Percentiles rank a stretch among this genome's conserved stretches.
phyloP scores from a whole-genome alignment of 2,888 invertebrate genomes.

The Sinhomidia bicolor region DNA sequence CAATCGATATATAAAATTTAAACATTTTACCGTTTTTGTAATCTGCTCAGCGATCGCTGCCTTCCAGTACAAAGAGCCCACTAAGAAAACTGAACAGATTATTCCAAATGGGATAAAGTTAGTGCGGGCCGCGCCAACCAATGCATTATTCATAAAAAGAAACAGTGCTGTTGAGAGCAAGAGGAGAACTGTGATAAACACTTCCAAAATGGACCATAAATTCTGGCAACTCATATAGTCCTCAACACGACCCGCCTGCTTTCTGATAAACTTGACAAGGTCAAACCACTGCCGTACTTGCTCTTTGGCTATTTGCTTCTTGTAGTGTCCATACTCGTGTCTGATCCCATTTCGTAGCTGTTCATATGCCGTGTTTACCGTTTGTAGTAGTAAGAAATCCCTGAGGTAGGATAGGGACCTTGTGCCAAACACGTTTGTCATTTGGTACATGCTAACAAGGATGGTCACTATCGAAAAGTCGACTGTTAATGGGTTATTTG shows the following conservation, averaged over 20 bases:
- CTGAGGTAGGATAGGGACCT: neutral
- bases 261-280: neutral
- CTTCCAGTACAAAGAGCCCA: constrained; percentile 45
- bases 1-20: too few species aligned
- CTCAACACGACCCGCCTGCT: neutral
- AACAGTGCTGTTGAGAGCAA: constrained; percentile 8
- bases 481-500: neutral
- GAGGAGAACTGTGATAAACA: neutral
- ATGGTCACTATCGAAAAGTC: neutral
- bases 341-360: constrained; percentile 22
- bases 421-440: neutral
- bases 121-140: neutral
- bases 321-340: neutral
- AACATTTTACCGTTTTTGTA: neutral
- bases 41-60: constrained; percentile 29
- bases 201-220: constrained; percentile 51
- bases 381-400: constrained; percentile 41
- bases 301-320: neutral
- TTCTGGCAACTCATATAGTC: neutral
- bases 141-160: constrained; percentile 3
- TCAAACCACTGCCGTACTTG: constrained; percentile 33
- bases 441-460: neutral
- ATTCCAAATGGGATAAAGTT: constrained; percentile 17
- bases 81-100: neutral
- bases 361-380: neutral